Evolutionary conservation across 2,888 invertebrate species (phyloP), one percentile per base, ranked within the genome.

Genomic region (Chymomyza amoena): DNA sequence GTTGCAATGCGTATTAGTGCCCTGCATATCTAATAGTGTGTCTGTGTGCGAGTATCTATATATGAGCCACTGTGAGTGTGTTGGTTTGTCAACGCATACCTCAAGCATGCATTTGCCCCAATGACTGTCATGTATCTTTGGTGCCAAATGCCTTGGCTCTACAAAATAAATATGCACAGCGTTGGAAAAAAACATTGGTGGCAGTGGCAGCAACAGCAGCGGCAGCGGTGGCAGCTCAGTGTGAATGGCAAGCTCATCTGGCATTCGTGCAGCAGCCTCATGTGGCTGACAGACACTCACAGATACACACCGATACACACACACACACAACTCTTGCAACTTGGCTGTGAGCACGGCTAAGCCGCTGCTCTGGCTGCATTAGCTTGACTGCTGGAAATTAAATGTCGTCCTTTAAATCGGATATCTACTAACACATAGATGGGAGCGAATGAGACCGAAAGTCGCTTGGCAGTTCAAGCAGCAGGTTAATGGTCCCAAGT

Each of bases 201-300:
- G 54, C 54, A 54, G 16, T 15, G 25, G 18, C 28, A 20, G 13
- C 57, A 57, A 13, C 18, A n/a, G n/a, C n/a, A n/a, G n/a, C n/a
- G n/a, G n/a, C n/a, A n/a, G n/a, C 52, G 25, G 18, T 28, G 28
- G 13, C 57, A 57, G 25, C 18, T 9, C 25, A 13, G 18, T 28
- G 63, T 39, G 54, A 59, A 64, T 52, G 45, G 54, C 60, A 60
- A 60, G 65, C 76, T 76, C 76, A 85, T 80, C 75, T 84, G 64
- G 69, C 79, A 81, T 86, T 75, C 75, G 73, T 75, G 68, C 61
- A 69, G 61, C 68, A 78, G 74, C 77, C 68, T 7, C 9, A 32
- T 32, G 80, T 72, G 77, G 68, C 68, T 32, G 32, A 69, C 39
- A 18, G 10, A 16, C 7, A 32, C 32, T 10, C 32, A 32, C 60